Percentiles rank a stretch among this genome's conserved stretches.
Evolutionary conservation across 2,888 invertebrate genomes (phyloP).

Genomic region (Strigamia transsilvanica): DNA sequence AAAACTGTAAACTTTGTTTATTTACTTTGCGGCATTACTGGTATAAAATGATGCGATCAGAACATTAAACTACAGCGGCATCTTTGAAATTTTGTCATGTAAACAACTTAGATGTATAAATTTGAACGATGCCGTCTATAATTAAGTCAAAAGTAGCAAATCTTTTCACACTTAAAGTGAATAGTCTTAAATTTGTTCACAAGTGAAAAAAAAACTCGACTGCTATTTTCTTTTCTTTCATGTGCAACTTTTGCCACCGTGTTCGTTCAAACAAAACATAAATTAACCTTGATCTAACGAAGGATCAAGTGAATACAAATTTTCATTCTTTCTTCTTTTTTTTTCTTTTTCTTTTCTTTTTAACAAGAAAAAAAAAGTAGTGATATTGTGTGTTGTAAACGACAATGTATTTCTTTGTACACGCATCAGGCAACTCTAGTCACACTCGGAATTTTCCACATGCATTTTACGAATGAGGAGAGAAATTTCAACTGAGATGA

Average conservation of each 20-base stretch:
- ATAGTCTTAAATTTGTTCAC: no score
- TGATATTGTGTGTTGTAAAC: constrained; percentile 6
- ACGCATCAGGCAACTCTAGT: constrained; percentile 41
- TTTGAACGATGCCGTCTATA: no score
- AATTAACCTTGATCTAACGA: neutral
- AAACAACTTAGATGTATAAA: no score
- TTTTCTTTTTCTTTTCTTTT: neutral
- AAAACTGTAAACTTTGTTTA: no score
- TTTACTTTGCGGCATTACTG: no score
- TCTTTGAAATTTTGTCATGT: no score
- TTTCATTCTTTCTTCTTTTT: neutral
- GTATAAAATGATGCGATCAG: neutral
- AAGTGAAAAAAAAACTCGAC: no score
- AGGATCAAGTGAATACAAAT: neutral
- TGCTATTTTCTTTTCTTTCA: neutral
- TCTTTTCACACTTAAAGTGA: no score
- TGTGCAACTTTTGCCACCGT: neutral
- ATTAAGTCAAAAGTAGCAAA: no score
- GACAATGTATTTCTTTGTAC: constrained; percentile 27
- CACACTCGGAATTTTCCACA: constrained; percentile 32
- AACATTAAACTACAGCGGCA: no score
- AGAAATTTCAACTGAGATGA: constrained; percentile 48
- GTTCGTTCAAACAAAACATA: neutral
- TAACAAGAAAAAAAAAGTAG: neutral
- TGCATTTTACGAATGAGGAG: constrained; percentile 45